Base-by-base conservation (phyloP, 2,888 invertebrate genomes). In the Heliconius ethilla region DNA sequence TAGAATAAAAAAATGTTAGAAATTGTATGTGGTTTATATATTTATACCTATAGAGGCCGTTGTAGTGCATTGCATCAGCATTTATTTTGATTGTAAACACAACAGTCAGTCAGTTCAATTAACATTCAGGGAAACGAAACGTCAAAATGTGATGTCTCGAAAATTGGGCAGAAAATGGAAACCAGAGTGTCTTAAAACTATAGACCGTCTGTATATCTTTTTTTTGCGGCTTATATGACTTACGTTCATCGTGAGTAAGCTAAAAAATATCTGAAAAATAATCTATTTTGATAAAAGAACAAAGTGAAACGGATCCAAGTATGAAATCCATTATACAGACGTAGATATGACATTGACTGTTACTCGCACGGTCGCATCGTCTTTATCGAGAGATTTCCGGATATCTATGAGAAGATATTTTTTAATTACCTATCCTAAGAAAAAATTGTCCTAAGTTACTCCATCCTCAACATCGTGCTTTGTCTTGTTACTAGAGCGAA, bases 291-390 rank as follows among this genome's bases (percentile, higher is more conserved):
- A 33, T n/a, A 37, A 63, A 11, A 10, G 70, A 22, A 62, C 63
- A 72, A 76, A 76, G 76, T 65, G 76, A 33, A 70, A 7, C 18
- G 65, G 18, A 72, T 29, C 25, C 11, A 55, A 51, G n/a, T 59
- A 59, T 40, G 29, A 73, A 59, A 59, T 74, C 72, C 62, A 63
- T 70, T 45, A 76, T 1, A 74, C 40, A n/a, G 59, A 62, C 73
- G 73, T 77, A 65, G 55, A 40, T 7, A 25, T 27, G 27, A 40
- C n/a, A 59, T 73, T 72, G 72, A 55, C 27, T 67, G 63, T 51
- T 70, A 69, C 55, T 59, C 33, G 40, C 40, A 13, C 55, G n/a
- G 40, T 70, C 70, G 62, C 27, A 45, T 37, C n/a, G 27, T 63
- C 37, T 73, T 73, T 77, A 29, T 27, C 11, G 29, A 27, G 22